Base-by-base conservation (phyloP, 1,140 invertebrate genomes). In the Euglossa dilemma region DNA sequence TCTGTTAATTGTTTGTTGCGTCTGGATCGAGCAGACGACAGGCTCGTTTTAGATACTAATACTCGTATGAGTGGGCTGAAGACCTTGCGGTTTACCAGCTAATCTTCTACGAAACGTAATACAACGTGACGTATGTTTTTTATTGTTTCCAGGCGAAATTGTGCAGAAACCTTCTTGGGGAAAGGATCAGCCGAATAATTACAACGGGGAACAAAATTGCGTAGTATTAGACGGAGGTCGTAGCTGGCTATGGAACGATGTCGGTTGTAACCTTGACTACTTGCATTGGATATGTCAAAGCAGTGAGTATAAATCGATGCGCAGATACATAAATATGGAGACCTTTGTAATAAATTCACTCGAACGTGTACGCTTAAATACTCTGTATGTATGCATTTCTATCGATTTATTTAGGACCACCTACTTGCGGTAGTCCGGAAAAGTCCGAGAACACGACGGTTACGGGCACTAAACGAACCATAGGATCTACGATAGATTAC, bases 201-300 rank as follows among this genome's bases (percentile, higher is more conserved):
- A 99, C 94, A 99, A 98, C 90, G 97, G 98, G 0, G 97, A 99
- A 90, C 98, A 99, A 93, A 98, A 99, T 93, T 99, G 98, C 93
- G 98, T 97, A 7, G 97, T 98, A 12, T 94, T 99, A 76, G 98
- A 99, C 90, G 98, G 98, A 6, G 98, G 97, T 0, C 95, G 97
- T 74, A 96, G 96, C 63, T 99, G 98, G 98, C 94, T 97, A 0
- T 99, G 98, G 98, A 99, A 99, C 93, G 98, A 99, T 94, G 98
- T 99, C 45, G 98, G 98, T 36, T 99, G 98, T 92, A 98, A 98
- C 93, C 95, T 99, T 63, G 97, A 98, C 93, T 98, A 98, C 93
- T 94, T 98, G 50, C 97, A 98, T 91, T 99, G 98, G 96, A 98
- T 99, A 91, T 99, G 98, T 93, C 97, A 98, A 94, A 97, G 97